Evolutionary conservation across 2,113 vertebrate species (phyloP).

Genomic region (Malaclemys terrapin): DNA sequence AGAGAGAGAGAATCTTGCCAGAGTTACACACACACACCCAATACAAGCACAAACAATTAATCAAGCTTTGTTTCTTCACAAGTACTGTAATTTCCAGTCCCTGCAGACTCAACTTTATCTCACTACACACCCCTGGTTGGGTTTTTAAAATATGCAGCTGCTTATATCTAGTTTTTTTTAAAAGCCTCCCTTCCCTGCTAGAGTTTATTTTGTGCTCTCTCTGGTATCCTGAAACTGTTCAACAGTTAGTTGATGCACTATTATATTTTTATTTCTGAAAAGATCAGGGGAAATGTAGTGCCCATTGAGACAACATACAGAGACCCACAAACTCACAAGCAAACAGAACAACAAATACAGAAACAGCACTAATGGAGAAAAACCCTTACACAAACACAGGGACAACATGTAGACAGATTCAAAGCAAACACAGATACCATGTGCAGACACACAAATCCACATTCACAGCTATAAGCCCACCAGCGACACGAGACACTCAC

Average conservation of each 20-base stretch:
- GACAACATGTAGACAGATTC: background rate
- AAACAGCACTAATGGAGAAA: background rate
- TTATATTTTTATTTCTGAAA: background rate
- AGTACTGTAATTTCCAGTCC: constrained; percentile 1
- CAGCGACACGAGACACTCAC: background rate
- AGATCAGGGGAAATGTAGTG: constrained; percentile 3
- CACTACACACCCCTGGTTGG: constrained; percentile 19
- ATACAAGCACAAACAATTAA: background rate
- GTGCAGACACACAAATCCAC: background rate
- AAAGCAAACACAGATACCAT: constrained; percentile 27
- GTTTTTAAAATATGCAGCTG: constrained; percentile 51
- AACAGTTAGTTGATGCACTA: background rate
- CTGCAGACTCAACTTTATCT: background rate
- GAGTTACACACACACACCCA: background rate
- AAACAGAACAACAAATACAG: background rate
- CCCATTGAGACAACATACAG: constrained; percentile 50
- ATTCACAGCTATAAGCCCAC: background rate
- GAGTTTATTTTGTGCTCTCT: constrained; percentile 47
- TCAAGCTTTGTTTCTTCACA: background rate
- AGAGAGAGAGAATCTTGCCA: background rate
- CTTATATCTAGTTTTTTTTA: constrained; percentile 6
- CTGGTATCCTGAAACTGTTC: constrained; percentile 11
- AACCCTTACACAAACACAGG: constrained; percentile 15
- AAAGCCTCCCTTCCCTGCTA: constrained; percentile 17
- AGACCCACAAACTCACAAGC: constrained; percentile 58